Percentiles rank a stretch among this genome's conserved stretches.
These are phyloP conservation scores for Drosophila lowei DNA, from an alignment of 1,140 invertebrate genomes.

Conservation along the genomic window DNA sequence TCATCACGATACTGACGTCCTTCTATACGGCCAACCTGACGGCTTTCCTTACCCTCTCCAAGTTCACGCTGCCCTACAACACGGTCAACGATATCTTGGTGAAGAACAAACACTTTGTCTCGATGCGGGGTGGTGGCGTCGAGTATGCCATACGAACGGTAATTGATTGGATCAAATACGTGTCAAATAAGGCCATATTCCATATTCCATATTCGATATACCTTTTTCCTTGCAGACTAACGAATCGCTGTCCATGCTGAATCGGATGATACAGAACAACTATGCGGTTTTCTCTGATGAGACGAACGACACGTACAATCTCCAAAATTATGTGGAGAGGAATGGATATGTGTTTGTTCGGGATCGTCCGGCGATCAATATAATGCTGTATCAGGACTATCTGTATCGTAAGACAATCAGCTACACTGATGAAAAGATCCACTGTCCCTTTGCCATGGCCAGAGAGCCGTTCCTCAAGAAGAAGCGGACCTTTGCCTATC, in stretches of 20 bases:
- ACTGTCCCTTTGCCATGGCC: slow-evolving; percentile 89
- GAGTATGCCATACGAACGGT: slow-evolving; percentile 87
- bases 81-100: slow-evolving; percentile 87
- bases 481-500: slow-evolving; percentile 88
- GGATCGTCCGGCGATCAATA: slow-evolving; percentile 86
- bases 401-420: slow-evolving; percentile 85
- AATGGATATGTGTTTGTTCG: slow-evolving; percentile 87
- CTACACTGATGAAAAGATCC: slow-evolving; percentile 84
- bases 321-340: slow-evolving; percentile 83
- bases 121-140: slow-evolving; percentile 87
- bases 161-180: slow-evolving; percentile 59
- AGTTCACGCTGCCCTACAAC: slow-evolving; percentile 90
- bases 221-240: slow-evolving; percentile 46
- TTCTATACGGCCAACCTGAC: slow-evolving; percentile 96
- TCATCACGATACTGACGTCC: slow-evolving; percentile 93
- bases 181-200: neutral
- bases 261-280: slow-evolving; percentile 71
- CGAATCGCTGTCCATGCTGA: slow-evolving; percentile 71
- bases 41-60: slow-evolving; percentile 92
- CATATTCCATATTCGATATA: neutral
- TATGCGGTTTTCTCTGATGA: slow-evolving; percentile 70
- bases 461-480: slow-evolving; percentile 86
- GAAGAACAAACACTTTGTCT: slow-evolving; percentile 88
- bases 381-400: slow-evolving; percentile 88
- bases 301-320: slow-evolving; percentile 82